phyloP scores from a whole-genome alignment of 2,113 vertebrate species.

The Mobula birostris region DNA sequence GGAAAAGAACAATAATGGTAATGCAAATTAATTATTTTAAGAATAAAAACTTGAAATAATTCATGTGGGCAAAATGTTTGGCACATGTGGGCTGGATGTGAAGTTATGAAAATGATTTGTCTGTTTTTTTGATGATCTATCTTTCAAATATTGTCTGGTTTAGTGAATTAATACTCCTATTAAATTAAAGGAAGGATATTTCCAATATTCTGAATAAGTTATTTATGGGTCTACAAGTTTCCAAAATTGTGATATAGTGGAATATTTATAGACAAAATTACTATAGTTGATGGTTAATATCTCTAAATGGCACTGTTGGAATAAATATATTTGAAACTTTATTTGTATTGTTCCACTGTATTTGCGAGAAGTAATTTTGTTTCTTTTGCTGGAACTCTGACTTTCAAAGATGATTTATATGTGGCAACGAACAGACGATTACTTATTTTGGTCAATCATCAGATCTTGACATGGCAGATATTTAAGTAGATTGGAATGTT shows the following conservation, averaged over 20 bases:
- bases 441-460: neutral
- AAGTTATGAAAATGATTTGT: too few species aligned
- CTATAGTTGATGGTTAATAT: neutral
- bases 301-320: neutral
- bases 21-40: neutral
- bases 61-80: neutral
- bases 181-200: neutral
- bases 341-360: neutral
- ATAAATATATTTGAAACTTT: neutral
- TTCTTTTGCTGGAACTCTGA: neutral
- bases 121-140: too few species aligned
- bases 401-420: conserved; percentile 2
- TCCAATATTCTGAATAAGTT: neutral
- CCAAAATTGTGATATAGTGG: neutral
- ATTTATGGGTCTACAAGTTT: neutral
- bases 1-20: neutral
- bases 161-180: neutral
- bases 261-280: neutral
- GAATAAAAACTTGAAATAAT: too few species aligned
- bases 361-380: neutral
- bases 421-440: neutral
- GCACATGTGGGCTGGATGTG: neutral
- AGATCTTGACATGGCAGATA: neutral
- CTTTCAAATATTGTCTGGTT: neutral
- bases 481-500: neutral